Percentiles rank a stretch among this genome's conserved stretches.
These are phyloP conservation scores for Rhinolophus ferrumequinum DNA, from an alignment of 2,113 vertebrate species.

Conservation along the genomic window DNA sequence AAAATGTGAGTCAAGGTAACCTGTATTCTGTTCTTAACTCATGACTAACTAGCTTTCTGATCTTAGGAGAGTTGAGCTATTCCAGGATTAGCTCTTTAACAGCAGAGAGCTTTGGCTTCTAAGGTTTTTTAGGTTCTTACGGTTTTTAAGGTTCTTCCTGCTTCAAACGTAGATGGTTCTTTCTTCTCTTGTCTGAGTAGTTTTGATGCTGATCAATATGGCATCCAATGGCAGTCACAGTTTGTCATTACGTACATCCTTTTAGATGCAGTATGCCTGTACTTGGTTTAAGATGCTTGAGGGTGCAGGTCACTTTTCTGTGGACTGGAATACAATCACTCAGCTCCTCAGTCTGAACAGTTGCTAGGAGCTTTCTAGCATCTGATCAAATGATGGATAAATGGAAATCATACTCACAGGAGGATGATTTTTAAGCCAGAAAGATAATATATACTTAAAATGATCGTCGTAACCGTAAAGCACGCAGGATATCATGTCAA, in stretches of 20 bases:
- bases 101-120: background rate
- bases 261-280: background rate
- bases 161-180: background rate
- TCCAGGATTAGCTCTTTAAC: background rate
- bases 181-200: background rate
- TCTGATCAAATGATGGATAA: constrained; percentile 40
- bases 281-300: background rate
- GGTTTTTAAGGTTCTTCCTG: background rate
- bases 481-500: constrained; percentile 22
- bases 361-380: constrained; percentile 31
- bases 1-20: constrained; percentile 13
- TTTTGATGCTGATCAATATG: background rate
- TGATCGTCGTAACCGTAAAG: constrained; percentile 26
- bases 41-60: background rate
- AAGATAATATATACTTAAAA: constrained; percentile 54
- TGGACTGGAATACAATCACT: background rate
- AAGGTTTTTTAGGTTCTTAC: no score
- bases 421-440: constrained; percentile 26
- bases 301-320: background rate
- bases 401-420: constrained; percentile 42
- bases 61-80: background rate
- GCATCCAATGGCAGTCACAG: background rate
- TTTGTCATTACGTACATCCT: background rate
- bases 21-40: constrained; percentile 8
- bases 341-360: background rate